phyloP scores from a whole-genome alignment of 2,113 vertebrate genomes.

The Camarhynchus parvulus region DNA sequence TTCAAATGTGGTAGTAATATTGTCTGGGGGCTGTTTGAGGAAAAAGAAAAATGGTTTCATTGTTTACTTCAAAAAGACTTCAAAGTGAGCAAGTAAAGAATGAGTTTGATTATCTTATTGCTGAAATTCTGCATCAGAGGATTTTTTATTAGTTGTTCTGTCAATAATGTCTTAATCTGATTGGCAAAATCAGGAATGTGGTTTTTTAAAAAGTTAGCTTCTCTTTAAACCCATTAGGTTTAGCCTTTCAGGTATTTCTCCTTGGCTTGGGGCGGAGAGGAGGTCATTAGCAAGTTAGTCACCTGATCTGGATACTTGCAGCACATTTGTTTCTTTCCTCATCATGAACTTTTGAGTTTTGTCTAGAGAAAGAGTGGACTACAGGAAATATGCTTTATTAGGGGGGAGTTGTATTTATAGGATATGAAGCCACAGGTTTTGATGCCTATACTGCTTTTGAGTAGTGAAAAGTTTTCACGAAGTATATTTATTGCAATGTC shows the following conservation, averaged over 20 bases:
- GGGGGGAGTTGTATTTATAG: neutral
- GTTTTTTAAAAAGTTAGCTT: neutral
- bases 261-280: accelerated
- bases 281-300: neutral
- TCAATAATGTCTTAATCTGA: neutral
- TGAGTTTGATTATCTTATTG: neutral
- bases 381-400: neutral
- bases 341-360: neutral
- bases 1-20: neutral
- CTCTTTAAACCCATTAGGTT: neutral
- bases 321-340: neutral
- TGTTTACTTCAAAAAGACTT: neutral
- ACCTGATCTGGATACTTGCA: neutral
- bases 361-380: neutral
- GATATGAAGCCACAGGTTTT: neutral
- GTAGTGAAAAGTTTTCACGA: neutral
- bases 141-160: neutral
- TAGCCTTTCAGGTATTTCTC: neutral
- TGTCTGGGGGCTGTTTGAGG: neutral
- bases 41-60: neutral
- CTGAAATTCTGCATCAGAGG: neutral
- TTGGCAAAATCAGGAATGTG: neutral
- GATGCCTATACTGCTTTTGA: neutral
- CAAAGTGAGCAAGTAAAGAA: neutral
- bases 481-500: neutral